Conservation (phyloP, 2,888 invertebrate species). For the Melieria picta region DNA sequence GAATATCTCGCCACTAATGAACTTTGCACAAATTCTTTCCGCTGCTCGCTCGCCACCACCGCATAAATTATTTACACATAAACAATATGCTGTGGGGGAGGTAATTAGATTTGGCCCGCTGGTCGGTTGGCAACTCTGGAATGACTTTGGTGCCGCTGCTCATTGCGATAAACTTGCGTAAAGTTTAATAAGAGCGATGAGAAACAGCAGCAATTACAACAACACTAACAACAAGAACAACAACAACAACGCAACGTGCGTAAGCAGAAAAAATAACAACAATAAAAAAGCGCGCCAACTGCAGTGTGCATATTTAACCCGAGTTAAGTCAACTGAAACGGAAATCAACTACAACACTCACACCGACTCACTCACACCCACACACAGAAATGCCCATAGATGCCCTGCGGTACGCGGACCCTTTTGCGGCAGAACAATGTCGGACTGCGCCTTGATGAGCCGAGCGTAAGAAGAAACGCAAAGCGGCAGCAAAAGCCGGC, state of each 20-base stretch:
- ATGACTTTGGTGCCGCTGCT: background rate
- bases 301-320: slow-evolving; percentile 1
- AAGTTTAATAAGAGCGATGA: background rate
- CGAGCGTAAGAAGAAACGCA: background rate
- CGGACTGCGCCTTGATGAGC: no score
- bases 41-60: background rate
- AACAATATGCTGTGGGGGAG: slow-evolving; percentile 7
- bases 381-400: background rate
- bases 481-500: background rate
- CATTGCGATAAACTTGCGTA: background rate
- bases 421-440: no score
- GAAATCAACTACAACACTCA: slow-evolving; percentile 11
- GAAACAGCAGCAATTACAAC: background rate
- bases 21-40: background rate
- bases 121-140: background rate
- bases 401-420: no score
- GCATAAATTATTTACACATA: slow-evolving; percentile 31
- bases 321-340: slow-evolving; percentile 17
- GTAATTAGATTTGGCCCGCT: slow-evolving; percentile 20
- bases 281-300: background rate
- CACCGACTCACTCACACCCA: background rate
- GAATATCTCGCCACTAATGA: slow-evolving; percentile 15
- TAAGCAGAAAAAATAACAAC: background rate
- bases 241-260: background rate
- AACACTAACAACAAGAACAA: background rate